Conservation (phyloP, 2,113 vertebrate genomes). For the Ictalurus furcatus region DNA sequence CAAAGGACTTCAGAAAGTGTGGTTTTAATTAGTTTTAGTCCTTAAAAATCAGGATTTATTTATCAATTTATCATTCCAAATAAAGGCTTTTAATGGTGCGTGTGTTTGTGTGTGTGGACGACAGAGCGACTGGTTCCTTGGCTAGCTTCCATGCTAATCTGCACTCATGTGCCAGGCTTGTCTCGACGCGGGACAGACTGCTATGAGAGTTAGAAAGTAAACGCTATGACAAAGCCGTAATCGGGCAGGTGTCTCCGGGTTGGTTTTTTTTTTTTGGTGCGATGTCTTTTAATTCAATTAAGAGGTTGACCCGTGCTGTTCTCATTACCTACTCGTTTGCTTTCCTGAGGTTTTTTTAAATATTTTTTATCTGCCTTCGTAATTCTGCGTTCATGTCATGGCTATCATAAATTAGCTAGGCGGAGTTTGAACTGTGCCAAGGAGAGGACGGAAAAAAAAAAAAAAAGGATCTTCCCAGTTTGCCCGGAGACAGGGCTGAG, state of each 20-base stretch:
- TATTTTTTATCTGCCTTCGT: conserved; percentile 77
- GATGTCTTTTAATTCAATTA: conserved; percentile 98
- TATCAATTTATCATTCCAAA: conserved; percentile 55
- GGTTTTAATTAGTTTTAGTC: conserved; percentile 53
- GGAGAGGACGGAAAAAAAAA: conserved; percentile 41
- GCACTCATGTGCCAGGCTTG: conserved; percentile 88
- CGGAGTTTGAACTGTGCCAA: conserved; percentile 71
- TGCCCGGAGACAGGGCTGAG: conserved; percentile 72
- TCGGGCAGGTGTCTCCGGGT: conserved; percentile 87
- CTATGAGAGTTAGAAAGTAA: conserved; percentile 85
- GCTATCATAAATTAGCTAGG: conserved; percentile 74
- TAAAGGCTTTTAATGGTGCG: conserved; percentile 47
- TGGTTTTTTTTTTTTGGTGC: conserved; percentile 63
- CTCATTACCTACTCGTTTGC: conserved; percentile 91
- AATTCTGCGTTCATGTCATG: conserved; percentile 79
- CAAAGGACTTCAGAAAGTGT: conserved; percentile 35
- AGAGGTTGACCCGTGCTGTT: conserved; percentile 82
- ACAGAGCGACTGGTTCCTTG: conserved; percentile 71
- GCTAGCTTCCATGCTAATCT: conserved; percentile 83
- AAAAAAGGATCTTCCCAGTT: conserved; percentile 70
- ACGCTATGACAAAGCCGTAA: conserved; percentile 86
- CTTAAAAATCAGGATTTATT: conserved; percentile 54
- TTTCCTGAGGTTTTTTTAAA: conserved; percentile 60
- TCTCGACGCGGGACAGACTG: conserved; percentile 85
- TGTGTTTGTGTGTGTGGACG: conserved; percentile 2